A percentile compares a stretch with the other conserved stretches of the same genome.
phyloP scores from a whole-genome alignment of 2,888 invertebrate genomes.

The Iselma pallidipennis region DNA sequence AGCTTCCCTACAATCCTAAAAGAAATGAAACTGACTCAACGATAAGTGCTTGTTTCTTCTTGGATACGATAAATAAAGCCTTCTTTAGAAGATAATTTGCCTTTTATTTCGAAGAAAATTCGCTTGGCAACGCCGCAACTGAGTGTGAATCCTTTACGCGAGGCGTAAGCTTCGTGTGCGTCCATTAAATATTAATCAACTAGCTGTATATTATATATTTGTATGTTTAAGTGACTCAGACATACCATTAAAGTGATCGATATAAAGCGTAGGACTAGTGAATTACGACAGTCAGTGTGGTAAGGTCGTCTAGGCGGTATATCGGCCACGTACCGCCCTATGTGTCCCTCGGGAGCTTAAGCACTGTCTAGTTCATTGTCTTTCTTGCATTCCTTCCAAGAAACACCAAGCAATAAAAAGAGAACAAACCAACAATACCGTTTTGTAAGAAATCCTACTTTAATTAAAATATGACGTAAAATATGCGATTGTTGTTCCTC shows the following conservation, averaged over 20 bases:
- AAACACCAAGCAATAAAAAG: not conserved
- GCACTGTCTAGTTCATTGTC: constrained; percentile 32
- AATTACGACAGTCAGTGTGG: constrained; percentile 17
- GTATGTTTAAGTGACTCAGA: constrained; percentile 30
- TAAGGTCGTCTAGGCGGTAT: constrained; percentile 22
- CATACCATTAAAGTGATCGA: constrained; percentile 33
- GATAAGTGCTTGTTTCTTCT: no score
- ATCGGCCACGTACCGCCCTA: constrained; percentile 27
- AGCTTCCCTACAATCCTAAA: no score
- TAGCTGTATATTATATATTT: not conserved
- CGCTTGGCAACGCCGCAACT: no score
- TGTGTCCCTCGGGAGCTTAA: constrained; percentile 26
- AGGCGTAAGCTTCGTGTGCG: not conserved
- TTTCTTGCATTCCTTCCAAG: constrained; percentile 21
- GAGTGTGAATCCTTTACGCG: no score
- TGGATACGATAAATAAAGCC: no score
- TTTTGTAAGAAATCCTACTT: constrained; percentile 34
- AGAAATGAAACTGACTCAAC: no score
- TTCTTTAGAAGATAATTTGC: no score
- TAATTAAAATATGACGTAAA: constrained; percentile 43
- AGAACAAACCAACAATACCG: not conserved
- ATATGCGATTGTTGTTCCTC: constrained; percentile 26
- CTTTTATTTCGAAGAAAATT: no score
- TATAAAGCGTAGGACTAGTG: constrained; percentile 19
- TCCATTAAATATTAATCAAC: not conserved